Conservation (phyloP, 2,888 invertebrate genomes). For the Brachylomia viminalis region DNA sequence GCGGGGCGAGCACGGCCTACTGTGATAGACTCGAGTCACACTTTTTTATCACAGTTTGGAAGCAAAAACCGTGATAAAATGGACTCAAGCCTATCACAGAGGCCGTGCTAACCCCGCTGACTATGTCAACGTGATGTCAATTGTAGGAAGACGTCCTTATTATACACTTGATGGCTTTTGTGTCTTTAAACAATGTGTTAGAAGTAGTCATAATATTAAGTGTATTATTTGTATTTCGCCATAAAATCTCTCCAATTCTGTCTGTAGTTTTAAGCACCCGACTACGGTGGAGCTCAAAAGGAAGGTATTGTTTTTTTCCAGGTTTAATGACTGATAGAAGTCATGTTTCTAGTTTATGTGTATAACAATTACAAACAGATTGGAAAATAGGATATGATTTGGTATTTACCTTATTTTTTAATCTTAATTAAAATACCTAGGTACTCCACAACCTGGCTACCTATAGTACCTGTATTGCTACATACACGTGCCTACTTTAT, state of each 20-base stretch:
- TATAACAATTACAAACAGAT: not conserved
- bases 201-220: no score
- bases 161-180: not conserved
- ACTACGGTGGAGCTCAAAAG: not conserved
- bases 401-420: not conserved
- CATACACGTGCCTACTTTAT: not conserved
- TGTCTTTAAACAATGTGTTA: not conserved
- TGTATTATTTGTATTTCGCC: not conserved
- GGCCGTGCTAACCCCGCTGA: no score
- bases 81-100: no score
- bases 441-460: not conserved
- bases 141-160: not conserved
- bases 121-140: conserved; percentile 32
- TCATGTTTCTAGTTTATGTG: no score
- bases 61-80: no score
- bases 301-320: not conserved
- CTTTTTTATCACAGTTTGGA: no score
- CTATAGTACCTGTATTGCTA: not conserved
- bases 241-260: not conserved
- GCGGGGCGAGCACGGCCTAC: no score
- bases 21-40: no score
- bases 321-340: not conserved
- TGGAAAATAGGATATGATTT: not conserved
- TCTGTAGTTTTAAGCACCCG: not conserved
- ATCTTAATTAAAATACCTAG: no score